Base-by-base conservation (phyloP, 2,888 invertebrate genomes). In the Phengaris arion region DNA sequence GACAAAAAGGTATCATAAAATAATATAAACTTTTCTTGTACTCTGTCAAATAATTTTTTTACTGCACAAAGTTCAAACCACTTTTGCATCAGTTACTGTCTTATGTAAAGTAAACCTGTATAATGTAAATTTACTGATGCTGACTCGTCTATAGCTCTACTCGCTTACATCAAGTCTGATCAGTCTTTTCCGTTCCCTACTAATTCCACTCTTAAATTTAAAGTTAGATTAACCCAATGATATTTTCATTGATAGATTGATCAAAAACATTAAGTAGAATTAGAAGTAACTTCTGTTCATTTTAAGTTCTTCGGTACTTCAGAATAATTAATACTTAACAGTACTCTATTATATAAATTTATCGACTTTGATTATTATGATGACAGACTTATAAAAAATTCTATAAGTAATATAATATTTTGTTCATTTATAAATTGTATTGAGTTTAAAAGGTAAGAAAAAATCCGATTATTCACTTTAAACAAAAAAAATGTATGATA, bases 131-230 rank as follows among this genome's bases (percentile, higher is more conserved):
- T 64, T 45, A 35, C 64, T 64, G 64, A 48, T 69, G 68, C n/a
- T n/a, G 69, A 46, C 69, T 69, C 52, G 35, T 72, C 72, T 54
- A 70, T 70, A 70, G 72, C 51, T 72, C 72, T 72, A 72, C 72
- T 72, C 13, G 72, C 72, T 72, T 54, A 72, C 35, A 72, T 54
- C 72, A 72, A 72, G 72, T 72, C 52, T 72, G 52, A 54, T 72
- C 72, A 72, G 72, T 72, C 72, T 72, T 72, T 35, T 72, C 22
- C 52, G 72, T 72, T 72, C 54, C 72, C 54, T 72, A 22, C 72
- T 72, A 54, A 72, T 52, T 35, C 70, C 70, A 70, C 48, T 70
- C n/a, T 51, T 70, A 70, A 52, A 72, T 35, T 54, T 52, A 52
- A 72, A 48, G n/a, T 51, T 70, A 51, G 70, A 48, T 70, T 70